Evolutionary conservation across 2,888 invertebrate genomes (phyloP).

Genomic region (Agapostemon virescens): DNA sequence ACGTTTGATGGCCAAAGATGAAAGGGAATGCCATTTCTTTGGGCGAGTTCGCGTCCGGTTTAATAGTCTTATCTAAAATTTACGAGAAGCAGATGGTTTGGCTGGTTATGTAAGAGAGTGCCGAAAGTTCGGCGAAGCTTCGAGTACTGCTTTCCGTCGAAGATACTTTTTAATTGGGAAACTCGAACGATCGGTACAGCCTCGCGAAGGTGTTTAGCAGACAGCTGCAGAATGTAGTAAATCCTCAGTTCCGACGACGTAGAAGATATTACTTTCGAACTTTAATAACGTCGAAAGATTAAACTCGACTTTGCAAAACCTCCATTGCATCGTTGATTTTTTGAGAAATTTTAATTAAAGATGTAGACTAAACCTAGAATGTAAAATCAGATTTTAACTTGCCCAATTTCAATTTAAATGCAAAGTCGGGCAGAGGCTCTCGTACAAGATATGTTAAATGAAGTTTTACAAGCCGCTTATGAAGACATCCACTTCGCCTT

Average conservation of each 20-base stretch:
- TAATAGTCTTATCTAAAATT: slow-evolving; percentile 28
- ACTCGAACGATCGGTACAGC: slow-evolving; percentile 15
- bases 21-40: slow-evolving; percentile 36
- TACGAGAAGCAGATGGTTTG: slow-evolving; percentile 42
- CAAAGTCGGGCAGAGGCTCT: not conserved
- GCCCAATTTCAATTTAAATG: not conserved
- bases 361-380: not conserved
- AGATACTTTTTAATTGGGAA: slow-evolving; percentile 51
- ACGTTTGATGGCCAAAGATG: slow-evolving; percentile 33
- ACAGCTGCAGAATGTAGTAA: slow-evolving; percentile 21
- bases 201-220: slow-evolving; percentile 13
- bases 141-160: slow-evolving; percentile 12
- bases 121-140: slow-evolving; percentile 17
- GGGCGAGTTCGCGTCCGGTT: not conserved
- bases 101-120: slow-evolving; percentile 11
- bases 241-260: not conserved
- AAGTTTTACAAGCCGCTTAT: not conserved
- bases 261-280: slow-evolving; percentile 4
- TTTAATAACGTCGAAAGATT: slow-evolving; percentile 6
- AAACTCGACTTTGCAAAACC: not conserved
- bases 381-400: not conserved
- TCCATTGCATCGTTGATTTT: not conserved
- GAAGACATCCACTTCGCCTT: too few species aligned
- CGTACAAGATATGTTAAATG: too few species aligned
- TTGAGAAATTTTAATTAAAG: not conserved